phyloP scores from a whole-genome alignment of 2,797 vertebrate genomes.

The Helicolenus hilgendorfi region DNA sequence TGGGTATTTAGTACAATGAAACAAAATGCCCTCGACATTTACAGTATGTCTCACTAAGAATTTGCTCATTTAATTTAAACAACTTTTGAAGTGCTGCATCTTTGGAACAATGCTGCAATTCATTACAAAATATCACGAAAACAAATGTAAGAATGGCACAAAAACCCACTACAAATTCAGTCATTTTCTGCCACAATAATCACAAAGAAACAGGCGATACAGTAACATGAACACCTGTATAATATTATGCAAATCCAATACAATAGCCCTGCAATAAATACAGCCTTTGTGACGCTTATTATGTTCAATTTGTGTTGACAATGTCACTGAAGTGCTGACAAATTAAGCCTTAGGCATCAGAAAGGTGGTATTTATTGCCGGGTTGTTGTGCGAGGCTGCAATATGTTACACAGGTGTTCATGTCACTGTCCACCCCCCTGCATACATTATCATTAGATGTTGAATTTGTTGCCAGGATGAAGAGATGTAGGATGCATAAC shows the following conservation, averaged over 20 bases:
- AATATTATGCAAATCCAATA: neutral
- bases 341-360: constrained; percentile 21
- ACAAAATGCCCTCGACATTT: neutral
- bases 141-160: neutral
- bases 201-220: neutral
- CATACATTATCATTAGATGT: constrained; percentile 20
- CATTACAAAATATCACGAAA: neutral
- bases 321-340: constrained; percentile 25
- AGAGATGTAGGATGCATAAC: neutral
- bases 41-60: neutral
- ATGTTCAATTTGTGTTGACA: constrained; percentile 19
- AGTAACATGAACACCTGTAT: constrained; percentile 35
- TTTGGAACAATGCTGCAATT: neutral
- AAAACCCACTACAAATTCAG: neutral
- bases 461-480: neutral
- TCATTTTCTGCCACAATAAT: neutral
- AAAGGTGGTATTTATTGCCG: constrained; percentile 25
- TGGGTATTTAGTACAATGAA: neutral
- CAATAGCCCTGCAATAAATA: constrained; percentile 24
- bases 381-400: neutral
- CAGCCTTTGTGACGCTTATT: constrained; percentile 12
- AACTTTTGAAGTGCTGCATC: neutral
- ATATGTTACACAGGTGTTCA: constrained; percentile 32
- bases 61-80: neutral
- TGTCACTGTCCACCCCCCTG: constrained; percentile 4